Percentiles rank a stretch among this genome's conserved stretches.
These are phyloP conservation scores for Plebejus melissa DNA, from an alignment of 2,888 invertebrate genomes.

Conservation along the genomic window DNA sequence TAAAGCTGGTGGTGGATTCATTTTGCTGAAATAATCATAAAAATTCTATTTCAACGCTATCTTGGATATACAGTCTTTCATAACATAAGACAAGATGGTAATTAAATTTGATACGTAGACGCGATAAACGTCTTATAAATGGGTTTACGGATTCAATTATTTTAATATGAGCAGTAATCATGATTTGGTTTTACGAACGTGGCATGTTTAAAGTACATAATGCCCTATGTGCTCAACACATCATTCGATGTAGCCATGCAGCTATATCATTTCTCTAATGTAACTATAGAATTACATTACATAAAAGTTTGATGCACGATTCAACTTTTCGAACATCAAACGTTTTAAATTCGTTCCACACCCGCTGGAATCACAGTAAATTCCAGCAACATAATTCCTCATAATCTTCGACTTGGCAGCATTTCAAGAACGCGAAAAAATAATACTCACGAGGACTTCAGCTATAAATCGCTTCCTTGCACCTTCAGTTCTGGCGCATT, in stretches of 20 bases:
- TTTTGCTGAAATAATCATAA: conserved; percentile 60
- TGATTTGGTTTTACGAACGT: not conserved
- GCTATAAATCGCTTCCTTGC: conserved; percentile 60
- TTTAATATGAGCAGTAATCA: not conserved
- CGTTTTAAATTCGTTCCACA: conserved; percentile 11
- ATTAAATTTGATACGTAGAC: not conserved
- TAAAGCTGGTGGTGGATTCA: conserved; percentile 90
- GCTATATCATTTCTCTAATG: not conserved
- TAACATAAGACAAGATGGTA: not conserved
- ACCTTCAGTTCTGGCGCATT: conserved; percentile 37
- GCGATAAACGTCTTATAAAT: not conserved
- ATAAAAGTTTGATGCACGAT: conserved; percentile 4
- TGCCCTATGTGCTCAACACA: not conserved
- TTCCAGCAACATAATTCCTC: conserved; percentile 12
- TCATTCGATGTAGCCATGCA: not conserved
- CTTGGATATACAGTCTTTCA: not conserved
- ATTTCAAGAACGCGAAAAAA: conserved; percentile 65
- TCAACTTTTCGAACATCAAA: not conserved
- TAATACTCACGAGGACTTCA: conserved; percentile 65
- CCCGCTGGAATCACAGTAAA: conserved; percentile 5
- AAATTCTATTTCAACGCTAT: conserved; percentile 35
- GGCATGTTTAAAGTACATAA: not conserved
- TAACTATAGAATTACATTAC: not conserved
- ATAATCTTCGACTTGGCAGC: conserved; percentile 57
- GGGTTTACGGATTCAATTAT: not conserved